phyloP scores from a whole-genome alignment of 2,113 vertebrate genomes.

The Cnemophilus loriae region DNA sequence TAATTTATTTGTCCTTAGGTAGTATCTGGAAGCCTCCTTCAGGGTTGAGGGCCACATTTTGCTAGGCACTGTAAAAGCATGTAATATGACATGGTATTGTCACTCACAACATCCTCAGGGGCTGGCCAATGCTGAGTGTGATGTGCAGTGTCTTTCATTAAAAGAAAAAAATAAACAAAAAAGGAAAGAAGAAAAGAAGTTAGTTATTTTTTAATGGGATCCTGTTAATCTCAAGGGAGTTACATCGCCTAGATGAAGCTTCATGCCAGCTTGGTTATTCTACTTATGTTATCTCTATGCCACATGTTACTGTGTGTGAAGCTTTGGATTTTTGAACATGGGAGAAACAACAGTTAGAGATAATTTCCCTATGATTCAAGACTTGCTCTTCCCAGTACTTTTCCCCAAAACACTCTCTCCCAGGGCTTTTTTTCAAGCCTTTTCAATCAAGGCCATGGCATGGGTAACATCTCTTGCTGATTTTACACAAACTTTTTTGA shows the following conservation, averaged over 20 bases:
- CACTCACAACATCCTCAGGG: neutral
- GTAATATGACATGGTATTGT: neutral
- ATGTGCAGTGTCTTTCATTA: neutral
- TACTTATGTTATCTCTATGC: neutral
- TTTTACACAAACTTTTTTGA: neutral
- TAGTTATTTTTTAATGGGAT: neutral
- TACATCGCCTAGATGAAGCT: neutral
- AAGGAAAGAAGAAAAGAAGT: neutral
- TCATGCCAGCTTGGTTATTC: neutral
- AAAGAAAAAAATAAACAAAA: neutral
- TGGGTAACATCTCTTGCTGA: neutral
- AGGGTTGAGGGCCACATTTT: neutral
- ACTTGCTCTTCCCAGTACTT: neutral
- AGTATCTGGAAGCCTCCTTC: neutral
- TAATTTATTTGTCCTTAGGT: slow-evolving; percentile 13
- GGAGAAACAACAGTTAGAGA: neutral
- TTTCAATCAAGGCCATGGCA: neutral
- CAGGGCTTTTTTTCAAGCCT: neutral
- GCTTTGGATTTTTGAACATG: neutral
- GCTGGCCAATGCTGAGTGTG: neutral
- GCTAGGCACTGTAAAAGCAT: neutral
- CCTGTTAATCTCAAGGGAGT: neutral
- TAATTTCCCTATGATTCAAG: neutral
- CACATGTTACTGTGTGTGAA: neutral
- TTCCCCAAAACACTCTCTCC: neutral